Base-by-base conservation (phyloP, 2,888 invertebrate species). In the Dastarcus helophoroides region DNA sequence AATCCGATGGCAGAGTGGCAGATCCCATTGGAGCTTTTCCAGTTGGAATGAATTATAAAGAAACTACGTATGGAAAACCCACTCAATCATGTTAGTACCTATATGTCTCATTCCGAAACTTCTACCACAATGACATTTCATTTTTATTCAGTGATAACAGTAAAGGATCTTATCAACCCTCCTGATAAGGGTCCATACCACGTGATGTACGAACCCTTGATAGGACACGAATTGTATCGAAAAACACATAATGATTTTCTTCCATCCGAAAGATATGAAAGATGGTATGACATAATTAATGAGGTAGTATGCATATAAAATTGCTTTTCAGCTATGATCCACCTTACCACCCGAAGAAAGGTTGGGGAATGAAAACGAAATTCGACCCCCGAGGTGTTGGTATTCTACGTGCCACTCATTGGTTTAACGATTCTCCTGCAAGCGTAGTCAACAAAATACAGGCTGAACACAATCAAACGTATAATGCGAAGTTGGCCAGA, bases 301-400 rank as follows among this genome's bases (percentile, higher is more conserved):
- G 27, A 29, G 30, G 26, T 6, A 11, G 17, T 30, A 15, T 23
- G n/a, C n/a, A 17, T 17, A 7, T n/a, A 17, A 17, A 6, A n/a
- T n/a, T 17, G 19, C 6, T n/a, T 39, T 45, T 26, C 33, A 58
- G 58, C 17, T 61, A 60, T 35, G 27, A 41, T 17, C 67, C 68
- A 5, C 47, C 67, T 9, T 72, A 50, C 43, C 48, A 62, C 26
- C 50, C 60, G 3, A 50, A 66, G 24, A 44, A 62, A 26, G 61
- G 64, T 2, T 72, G 53, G 43, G 72, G 73, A 0, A 43, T 58
- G 36, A 58, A 56, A 41, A 60, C 60, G 2, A 50, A 47, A 24
- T 54, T 59, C 13, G 69, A 70, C 44, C 63, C 62, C 33, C 53
- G 65, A 37, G 71, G 71, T 8, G 60, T 51, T 14, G 61, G 63